phyloP scores from a whole-genome alignment of 2,888 invertebrate genomes.

The Diaprepes abbreviatus region DNA sequence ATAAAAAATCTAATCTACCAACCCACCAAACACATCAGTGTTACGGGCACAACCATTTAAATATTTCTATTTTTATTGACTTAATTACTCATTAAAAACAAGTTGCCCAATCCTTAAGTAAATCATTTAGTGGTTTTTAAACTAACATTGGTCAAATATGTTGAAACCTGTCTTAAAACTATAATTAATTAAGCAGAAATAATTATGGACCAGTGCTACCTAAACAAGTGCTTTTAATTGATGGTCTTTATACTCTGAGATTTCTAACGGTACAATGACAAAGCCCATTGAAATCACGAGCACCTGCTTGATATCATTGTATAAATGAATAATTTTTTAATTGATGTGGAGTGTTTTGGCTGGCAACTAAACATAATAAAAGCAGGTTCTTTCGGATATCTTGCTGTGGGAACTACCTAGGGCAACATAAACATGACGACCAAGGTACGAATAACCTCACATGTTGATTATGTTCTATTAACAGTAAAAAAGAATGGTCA shows the following conservation, averaged over 20 bases:
- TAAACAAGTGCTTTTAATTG: slow-evolving; percentile 28
- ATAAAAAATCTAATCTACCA: neutral
- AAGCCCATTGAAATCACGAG: slow-evolving; percentile 1
- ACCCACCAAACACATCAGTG: neutral
- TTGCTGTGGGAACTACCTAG: too few species aligned
- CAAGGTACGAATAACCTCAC: too few species aligned
- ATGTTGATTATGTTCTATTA: too few species aligned
- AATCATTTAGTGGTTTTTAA: slow-evolving; percentile 19
- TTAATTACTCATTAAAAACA: slow-evolving; percentile 24
- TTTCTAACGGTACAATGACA: slow-evolving; percentile 25
- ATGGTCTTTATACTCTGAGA: slow-evolving; percentile 16
- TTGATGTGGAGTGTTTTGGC: neutral
- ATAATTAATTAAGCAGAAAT: slow-evolving; percentile 27
- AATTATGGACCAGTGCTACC: slow-evolving; percentile 29
- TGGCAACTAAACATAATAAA: neutral
- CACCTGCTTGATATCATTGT: slow-evolving; percentile 7
- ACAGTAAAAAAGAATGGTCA: too few species aligned
- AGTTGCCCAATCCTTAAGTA: slow-evolving; percentile 21
- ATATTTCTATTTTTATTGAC: slow-evolving; percentile 14
- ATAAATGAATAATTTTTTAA: neutral
- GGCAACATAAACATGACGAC: too few species aligned
- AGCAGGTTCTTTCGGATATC: neutral
- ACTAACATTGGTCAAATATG: slow-evolving; percentile 27
- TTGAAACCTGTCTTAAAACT: slow-evolving; percentile 32
- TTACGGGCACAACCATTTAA: neutral